Evolutionary conservation across 92 coral and sea anemone genomes (phyloP), one percentile per base, ranked within the genome.

Genomic region (Phenganax stokvisi): DNA sequence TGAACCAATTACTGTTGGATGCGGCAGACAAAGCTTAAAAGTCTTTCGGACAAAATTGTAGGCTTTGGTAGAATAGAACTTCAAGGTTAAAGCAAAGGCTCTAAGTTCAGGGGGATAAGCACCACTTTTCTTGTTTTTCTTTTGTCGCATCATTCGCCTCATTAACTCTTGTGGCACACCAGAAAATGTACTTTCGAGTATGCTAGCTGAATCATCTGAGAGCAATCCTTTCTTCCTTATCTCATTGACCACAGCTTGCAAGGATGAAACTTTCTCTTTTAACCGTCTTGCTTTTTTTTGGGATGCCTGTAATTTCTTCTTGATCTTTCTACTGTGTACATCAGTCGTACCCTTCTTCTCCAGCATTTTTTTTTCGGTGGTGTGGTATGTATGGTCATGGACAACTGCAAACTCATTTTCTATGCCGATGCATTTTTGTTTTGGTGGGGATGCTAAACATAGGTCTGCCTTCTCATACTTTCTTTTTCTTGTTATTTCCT

Each of bases 151-250:
- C 12, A 58, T n/a, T 25, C 54, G 30, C 17, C 12, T 65, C 83
- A 79, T 79, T 12, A 79, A 9, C 83, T 79, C 60, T 20, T 79
- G 28, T 12, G 83, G 74, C 13, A 79, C 75, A 13, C 83, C 83
- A 28, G 71, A 61, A 51, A n/a, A 79, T 12, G 83, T 79, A 13
- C 25, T n/a, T 69, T 79, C 83, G 12, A 79, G 72, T 1, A 79
- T 65, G 52, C 30, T 20, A 37, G 83, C 83, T 29, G 56, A 63
- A 10, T 79, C 71, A 29, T 66, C 72, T 56, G 70, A 62, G 0
- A 79, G 20, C 70, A 79, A 30, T 17, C 54, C 54, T 0, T 79
- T 63, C 16, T 63, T 55, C 51, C 64, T 60, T 25, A 79, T 53
- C 25, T 60, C 74, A 37, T 56, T 51, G 0, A 79, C 83, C 58